Conservation (phyloP, 2,113 vertebrate genomes). For the Brienomyrus longianalis region DNA sequence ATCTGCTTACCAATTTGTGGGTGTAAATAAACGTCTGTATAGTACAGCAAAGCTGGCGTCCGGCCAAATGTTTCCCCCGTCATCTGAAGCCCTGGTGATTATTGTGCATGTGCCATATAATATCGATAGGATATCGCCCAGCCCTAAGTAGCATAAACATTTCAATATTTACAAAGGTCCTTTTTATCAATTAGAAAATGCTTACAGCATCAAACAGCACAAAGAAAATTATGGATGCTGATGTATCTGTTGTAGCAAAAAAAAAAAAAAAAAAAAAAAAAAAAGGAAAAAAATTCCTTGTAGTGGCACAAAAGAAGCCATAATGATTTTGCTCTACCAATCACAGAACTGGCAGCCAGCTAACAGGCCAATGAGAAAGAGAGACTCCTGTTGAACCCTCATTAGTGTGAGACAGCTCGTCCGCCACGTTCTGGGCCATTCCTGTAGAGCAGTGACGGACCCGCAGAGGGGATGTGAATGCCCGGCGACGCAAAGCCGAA, state of each 20-base stretch:
- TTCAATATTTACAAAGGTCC: background rate
- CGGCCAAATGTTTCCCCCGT: too few relatives aligned
- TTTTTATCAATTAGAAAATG: background rate
- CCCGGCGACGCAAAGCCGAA: slow-evolving; percentile 48
- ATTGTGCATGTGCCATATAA: too few relatives aligned
- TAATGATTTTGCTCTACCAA: background rate
- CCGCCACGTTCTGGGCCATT: background rate
- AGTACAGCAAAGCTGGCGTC: too few relatives aligned
- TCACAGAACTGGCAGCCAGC: background rate
- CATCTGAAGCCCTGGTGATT: too few relatives aligned
- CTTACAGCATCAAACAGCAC: background rate
- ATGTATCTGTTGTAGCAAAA: background rate
- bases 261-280: too few relatives aligned
- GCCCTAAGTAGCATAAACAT: background rate
- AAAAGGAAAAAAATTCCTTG: background rate
- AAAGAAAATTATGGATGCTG: background rate
- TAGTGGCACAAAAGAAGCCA: background rate
- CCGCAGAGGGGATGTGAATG: background rate
- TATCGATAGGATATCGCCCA: too few relatives aligned
- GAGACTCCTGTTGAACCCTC: background rate
- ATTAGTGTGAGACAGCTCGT: background rate
- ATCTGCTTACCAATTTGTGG: too few relatives aligned
- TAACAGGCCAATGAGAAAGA: background rate
- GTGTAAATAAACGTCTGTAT: too few relatives aligned
- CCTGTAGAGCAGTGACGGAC: background rate